Percentiles rank a stretch among this genome's conserved stretches.
Conservation (phyloP, 2,797 vertebrate species). For the Cryptoblepharus egeriae region DNA sequence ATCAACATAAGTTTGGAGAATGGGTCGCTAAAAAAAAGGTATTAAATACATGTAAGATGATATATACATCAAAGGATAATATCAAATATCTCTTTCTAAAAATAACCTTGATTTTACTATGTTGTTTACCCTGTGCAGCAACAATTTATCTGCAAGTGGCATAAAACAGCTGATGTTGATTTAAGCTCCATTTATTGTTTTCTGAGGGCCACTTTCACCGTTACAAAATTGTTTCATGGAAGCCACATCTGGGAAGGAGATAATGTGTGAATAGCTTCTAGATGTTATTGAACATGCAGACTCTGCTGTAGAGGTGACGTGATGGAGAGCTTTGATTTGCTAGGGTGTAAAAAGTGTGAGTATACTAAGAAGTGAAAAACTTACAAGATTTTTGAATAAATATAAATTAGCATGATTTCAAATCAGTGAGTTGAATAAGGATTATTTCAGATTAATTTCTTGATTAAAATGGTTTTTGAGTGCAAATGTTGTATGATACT, state of each 20-base stretch:
- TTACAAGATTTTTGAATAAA: too few species aligned
- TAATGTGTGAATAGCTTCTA: neutral
- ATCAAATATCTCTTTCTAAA: conserved; percentile 8
- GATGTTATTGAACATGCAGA: neutral
- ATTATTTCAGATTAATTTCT: too few species aligned
- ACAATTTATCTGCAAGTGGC: neutral
- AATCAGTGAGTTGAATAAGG: too few species aligned
- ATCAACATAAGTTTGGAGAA: neutral
- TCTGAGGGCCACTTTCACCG: neutral
- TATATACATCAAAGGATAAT: neutral
- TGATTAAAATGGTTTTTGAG: too few species aligned
- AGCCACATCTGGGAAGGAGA: neutral
- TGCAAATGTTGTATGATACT: too few species aligned
- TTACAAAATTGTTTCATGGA: neutral
- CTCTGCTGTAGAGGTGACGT: neutral
- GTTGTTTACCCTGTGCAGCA: conserved; percentile 6
- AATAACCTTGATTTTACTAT: conserved; percentile 9
- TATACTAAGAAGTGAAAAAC: too few species aligned
- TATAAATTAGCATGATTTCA: too few species aligned
- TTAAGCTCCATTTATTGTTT: neutral
- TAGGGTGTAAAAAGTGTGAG: neutral
- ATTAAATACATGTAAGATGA: conserved; percentile 10
- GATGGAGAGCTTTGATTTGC: neutral
- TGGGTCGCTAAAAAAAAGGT: neutral
- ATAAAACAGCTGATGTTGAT: neutral